A percentile compares a stretch with the other conserved stretches of the same genome.
Conservation (phyloP, 2,888 invertebrate genomes). For the Andrena minutula region DNA sequence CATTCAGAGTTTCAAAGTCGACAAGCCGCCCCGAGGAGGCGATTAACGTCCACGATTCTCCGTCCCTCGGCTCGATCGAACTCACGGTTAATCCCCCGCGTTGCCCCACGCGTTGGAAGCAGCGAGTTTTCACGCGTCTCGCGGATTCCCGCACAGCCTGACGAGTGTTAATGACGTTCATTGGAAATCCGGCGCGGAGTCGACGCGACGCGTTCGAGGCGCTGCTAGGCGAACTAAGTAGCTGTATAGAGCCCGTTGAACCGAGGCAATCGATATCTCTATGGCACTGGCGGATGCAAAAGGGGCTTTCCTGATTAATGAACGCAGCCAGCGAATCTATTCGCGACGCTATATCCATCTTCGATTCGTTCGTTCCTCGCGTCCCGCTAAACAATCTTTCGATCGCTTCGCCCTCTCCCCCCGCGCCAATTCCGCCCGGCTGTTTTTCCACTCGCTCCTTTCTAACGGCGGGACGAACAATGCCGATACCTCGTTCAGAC, state of each 20-base stretch:
- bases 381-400: slow-evolving; percentile 57
- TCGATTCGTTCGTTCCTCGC: slow-evolving; percentile 58
- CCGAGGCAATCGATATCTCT: slow-evolving; percentile 79
- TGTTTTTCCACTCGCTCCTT: slow-evolving; percentile 18
- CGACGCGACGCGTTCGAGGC: slow-evolving; percentile 65
- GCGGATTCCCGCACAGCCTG: slow-evolving; percentile 42
- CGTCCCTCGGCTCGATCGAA: background rate
- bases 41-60: slow-evolving; percentile 11
- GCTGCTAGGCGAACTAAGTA: slow-evolving; percentile 72
- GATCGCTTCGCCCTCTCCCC: slow-evolving; percentile 35
- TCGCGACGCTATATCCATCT: slow-evolving; percentile 62
- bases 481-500: slow-evolving; percentile 26
- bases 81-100: slow-evolving; percentile 33
- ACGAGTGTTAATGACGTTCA: slow-evolving; percentile 64
- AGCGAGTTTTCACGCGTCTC: slow-evolving; percentile 25
- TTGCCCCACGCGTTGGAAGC: background rate
- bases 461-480: slow-evolving; percentile 24
- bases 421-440: background rate
- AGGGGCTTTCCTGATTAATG: slow-evolving; percentile 79
- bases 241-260: slow-evolving; percentile 68
- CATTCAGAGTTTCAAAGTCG: no score
- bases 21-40: no score
- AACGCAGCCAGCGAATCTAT: slow-evolving; percentile 71
- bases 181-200: slow-evolving; percentile 64
- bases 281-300: slow-evolving; percentile 73